Evolutionary conservation across 2,113 vertebrate genomes (phyloP).

Genomic region (Tragelaphus scriptus): DNA sequence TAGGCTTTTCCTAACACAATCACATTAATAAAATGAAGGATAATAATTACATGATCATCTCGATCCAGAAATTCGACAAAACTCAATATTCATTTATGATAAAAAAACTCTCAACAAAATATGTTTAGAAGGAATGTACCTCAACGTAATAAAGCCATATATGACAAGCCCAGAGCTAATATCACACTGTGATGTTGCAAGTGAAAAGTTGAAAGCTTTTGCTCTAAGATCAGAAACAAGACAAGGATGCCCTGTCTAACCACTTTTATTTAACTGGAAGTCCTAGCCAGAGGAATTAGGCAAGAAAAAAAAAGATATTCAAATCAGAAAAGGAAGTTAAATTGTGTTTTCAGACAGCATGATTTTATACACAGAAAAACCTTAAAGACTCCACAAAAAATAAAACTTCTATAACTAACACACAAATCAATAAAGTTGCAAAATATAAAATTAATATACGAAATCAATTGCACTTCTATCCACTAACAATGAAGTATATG

Average conservation of each 20-base stretch:
- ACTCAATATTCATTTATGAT: background rate
- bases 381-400: background rate
- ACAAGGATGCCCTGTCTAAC: background rate
- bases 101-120: background rate
- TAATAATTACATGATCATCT: background rate
- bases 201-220: background rate
- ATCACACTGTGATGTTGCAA: background rate
- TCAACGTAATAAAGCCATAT: background rate
- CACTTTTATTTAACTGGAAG: background rate
- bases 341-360: background rate
- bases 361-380: background rate
- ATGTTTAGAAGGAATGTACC: background rate
- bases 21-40: background rate
- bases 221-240: background rate
- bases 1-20: background rate
- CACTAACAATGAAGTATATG: background rate
- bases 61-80: background rate
- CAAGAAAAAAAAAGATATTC: background rate
- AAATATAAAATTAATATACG: background rate
- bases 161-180: background rate
- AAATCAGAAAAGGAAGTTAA: background rate
- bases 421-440: background rate
- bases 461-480: background rate
- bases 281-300: background rate
- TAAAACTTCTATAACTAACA: background rate